A percentile compares a stretch with the other conserved stretches of the same genome.
phyloP scores from a whole-genome alignment of 2,113 vertebrate species.

The Esox niger region DNA sequence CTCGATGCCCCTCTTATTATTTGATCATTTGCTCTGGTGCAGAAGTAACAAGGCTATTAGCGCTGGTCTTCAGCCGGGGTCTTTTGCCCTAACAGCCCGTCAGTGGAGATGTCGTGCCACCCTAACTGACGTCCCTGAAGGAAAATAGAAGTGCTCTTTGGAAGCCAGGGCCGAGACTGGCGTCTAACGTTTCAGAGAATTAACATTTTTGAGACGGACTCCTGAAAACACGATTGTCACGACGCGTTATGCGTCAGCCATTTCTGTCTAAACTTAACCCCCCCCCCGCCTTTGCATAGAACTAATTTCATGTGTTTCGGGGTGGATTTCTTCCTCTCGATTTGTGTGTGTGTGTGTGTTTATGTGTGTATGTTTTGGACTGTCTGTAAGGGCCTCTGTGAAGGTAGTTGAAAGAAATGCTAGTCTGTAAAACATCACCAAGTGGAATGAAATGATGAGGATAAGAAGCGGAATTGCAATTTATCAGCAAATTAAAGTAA shows the following conservation, averaged over 20 bases:
- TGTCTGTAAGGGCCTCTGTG: not conserved
- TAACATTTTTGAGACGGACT: conserved; percentile 15
- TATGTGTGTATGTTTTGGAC: not conserved
- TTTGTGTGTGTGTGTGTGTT: not conserved
- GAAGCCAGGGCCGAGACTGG: not conserved
- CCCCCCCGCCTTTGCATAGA: conserved; percentile 10
- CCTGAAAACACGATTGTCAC: conserved; percentile 17
- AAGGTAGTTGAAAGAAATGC: not conserved
- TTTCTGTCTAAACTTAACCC: not conserved
- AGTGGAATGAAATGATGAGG: not conserved
- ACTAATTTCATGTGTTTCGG: conserved; percentile 18
- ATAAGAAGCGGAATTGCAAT: not conserved
- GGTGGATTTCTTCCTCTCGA: not conserved
- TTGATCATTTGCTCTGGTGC: conserved; percentile 20
- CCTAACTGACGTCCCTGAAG: conserved; percentile 6
- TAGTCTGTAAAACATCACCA: not conserved
- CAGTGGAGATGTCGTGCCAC: not conserved
- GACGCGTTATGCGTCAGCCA: conserved; percentile 4
- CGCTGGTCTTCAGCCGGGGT: conserved; percentile 1
- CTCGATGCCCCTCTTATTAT: conserved; percentile 34
- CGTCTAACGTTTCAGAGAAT: conserved; percentile 10
- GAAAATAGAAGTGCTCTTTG: conserved; percentile 4
- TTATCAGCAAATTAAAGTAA: not conserved
- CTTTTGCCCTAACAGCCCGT: conserved; percentile 7
- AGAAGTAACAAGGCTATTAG: conserved; percentile 32